Evolutionary conservation across 2,888 invertebrate species (phyloP), one percentile per base, ranked within the genome.

Genomic region (Apodemia mormo): DNA sequence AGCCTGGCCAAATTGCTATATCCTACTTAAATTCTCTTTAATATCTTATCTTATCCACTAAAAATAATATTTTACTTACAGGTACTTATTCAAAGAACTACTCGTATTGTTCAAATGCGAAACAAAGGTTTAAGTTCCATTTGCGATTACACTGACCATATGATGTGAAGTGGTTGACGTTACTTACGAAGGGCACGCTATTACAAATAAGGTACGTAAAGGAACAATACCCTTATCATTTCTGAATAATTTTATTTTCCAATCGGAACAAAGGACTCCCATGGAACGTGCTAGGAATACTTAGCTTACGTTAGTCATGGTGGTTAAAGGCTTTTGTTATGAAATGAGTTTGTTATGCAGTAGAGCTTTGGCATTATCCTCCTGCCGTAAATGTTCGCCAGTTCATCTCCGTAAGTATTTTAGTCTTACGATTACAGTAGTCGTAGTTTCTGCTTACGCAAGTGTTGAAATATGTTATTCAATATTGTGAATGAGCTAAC

Each of bases 81-180:
- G 49, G 49, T 49, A 49, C 58, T 58, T 58, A 58, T 58, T 58
- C 58, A 10, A 29, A 58, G n/a, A 30, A 73, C 82, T n/a, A n/a
- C n/a, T n/a, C n/a, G n/a, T 77, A 86, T 88, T 87, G 86, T 88
- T 86, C 80, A 75, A 76, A 78, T 76, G 76, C 9, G 29, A 2
- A 58, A 58, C 58, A 58, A 58, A 58, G 58, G 73, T 76, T 77
- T 76, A 78, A 71, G 73, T 76, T 74, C 79, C 78, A 81, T 82
- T 86, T 86, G 85, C 70, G 85, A 87, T 79, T 82, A 82, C 77
- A 83, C 84, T 83, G 81, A 81, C 76, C 81, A 81, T 84, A 85
- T 79, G 79, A 80, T 82, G 81, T 75, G 78, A 72, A 74, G 79
- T 14, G 14, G 1, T 81, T 79, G 81, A 74, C 79, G 76, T 78